phyloP scores from a whole-genome alignment of 2,797 vertebrate genomes.

The Glossophaga mutica region DNA sequence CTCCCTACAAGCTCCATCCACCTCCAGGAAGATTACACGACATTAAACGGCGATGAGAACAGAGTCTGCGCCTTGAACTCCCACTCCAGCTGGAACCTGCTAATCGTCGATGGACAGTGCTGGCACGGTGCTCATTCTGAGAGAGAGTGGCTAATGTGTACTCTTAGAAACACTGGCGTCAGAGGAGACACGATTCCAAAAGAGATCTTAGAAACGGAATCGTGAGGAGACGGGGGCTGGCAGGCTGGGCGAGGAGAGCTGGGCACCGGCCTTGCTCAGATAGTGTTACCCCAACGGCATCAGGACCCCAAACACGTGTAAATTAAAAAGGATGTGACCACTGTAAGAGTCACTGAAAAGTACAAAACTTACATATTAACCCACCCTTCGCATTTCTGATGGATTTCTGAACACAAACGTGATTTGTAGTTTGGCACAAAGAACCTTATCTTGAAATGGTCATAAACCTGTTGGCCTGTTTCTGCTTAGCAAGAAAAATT shows the following conservation, averaged over 20 bases:
- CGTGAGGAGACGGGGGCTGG: background rate
- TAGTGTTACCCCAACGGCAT: slow-evolving; percentile 52
- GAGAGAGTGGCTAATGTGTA: background rate
- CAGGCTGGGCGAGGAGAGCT: background rate
- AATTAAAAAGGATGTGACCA: background rate
- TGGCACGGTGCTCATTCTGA: background rate
- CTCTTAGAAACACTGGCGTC: background rate
- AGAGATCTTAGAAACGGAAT: background rate
- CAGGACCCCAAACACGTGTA: slow-evolving; percentile 16
- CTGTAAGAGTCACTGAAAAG: slow-evolving; percentile 63
- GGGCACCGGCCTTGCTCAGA: slow-evolving; percentile 48
- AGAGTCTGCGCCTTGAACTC: background rate
- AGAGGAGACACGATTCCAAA: background rate
- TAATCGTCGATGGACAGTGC: background rate
- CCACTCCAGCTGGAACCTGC: background rate
- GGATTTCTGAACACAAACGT: slow-evolving; percentile 61
- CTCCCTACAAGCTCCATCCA: background rate
- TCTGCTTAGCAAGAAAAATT: slow-evolving; percentile 70
- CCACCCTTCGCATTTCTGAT: slow-evolving; percentile 53
- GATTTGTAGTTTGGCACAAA: slow-evolving; percentile 74
- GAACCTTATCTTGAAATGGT: slow-evolving; percentile 63
- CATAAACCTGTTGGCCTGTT: slow-evolving; percentile 66
- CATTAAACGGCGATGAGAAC: background rate
- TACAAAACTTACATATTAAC: slow-evolving; percentile 61
- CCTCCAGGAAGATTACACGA: background rate